Base-by-base conservation (phyloP, 2,888 invertebrate species). In the Byasa hedistus region DNA sequence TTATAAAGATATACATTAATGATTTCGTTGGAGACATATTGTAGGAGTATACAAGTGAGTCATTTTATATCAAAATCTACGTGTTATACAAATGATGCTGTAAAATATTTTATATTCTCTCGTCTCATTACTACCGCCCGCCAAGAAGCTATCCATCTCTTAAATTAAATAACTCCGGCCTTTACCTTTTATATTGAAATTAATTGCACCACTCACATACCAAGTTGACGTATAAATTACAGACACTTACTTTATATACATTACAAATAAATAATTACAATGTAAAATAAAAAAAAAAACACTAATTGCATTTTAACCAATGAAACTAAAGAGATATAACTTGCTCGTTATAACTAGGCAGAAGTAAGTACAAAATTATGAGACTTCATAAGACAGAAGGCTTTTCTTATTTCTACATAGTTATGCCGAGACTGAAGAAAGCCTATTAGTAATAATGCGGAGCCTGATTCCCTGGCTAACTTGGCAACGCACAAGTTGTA, bases 141-240 rank as follows among this genome's bases (percentile, higher is more conserved):
- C 22, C 24, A 27, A 36, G 56, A 48, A 48, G 27, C 32, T 12
- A 32, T 51, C 48, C 21, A 44, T 44, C 51, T 61, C 36, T 48
- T 56, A 65, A 56, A 56, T 65, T 56, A 60, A 65, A 60, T 65
- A 60, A 60, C 55, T 60, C 48, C 5, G 56, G 51, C 23, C 60
- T 60, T 60, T 65, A 59, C 21, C 44, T 55, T 44, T 23, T 51
- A 19, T 55, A 23, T 65, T 36, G 56, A 36, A 61, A 57, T 57
- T 57, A 51, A 63, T 57, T 51, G 57, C 48, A 15, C 48, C 56
- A 36, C 57, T 48, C 32, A 21, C 32, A 48, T 21, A 21, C 23
- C 3, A 27, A 44, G 39, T 57, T 57, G 57, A 32, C 23, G 58
- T 23, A 23, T 22, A 54, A 48, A 48, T 48, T 48, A 8, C 19